Base-by-base conservation (phyloP, 2,888 invertebrate genomes). In the Cosmopolites sordidus region DNA sequence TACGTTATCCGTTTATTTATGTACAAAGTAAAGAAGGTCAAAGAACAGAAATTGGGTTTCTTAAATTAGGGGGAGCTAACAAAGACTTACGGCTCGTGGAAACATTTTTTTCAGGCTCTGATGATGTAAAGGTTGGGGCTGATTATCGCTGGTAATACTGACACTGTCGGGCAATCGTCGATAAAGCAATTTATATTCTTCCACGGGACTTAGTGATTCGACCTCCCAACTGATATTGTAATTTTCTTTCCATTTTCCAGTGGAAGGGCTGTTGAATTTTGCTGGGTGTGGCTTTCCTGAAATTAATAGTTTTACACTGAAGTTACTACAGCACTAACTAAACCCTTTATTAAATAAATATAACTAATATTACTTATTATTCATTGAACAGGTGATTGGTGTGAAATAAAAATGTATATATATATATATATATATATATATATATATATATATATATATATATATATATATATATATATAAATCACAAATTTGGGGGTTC, bases 171-270 rank as follows among this genome's bases (percentile, higher is more conserved):
- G 81, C 62, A 82, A 74, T 70, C 80, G 79, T 65, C 84, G 75
- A 73, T 81, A 84, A 63, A 79, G 78, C 60, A 85, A 71, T 71
- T 83, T 81, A 72, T 83, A 84, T 70, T 84, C 83, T 64, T 83
- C 81, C 54, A 85, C 80, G 47, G 83, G 83, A 60, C 82, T 80
- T 67, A 81, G 79, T 48, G 83, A 83, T 68, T 83, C 82, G 17
- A 83, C 83, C 41, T 79, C 77, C 84, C 84, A 85, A 44, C 82
- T 82, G 61, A 84, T 81, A 69, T 84, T 84, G 72, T 83, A 84
- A 66, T 81, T 82, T 63, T 78, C 78, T 55, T 74, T 71, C 70
- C 74, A 82, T 62, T 79, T 78, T 58, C 84, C 82, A 62, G 79
- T 76, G 53, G 81, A 78, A 58, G 81, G 80, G 63, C 83, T 83